These are phyloP conservation scores for Phengaris alcon DNA, from an alignment of 2,888 invertebrate genomes.

Conservation along the genomic window DNA sequence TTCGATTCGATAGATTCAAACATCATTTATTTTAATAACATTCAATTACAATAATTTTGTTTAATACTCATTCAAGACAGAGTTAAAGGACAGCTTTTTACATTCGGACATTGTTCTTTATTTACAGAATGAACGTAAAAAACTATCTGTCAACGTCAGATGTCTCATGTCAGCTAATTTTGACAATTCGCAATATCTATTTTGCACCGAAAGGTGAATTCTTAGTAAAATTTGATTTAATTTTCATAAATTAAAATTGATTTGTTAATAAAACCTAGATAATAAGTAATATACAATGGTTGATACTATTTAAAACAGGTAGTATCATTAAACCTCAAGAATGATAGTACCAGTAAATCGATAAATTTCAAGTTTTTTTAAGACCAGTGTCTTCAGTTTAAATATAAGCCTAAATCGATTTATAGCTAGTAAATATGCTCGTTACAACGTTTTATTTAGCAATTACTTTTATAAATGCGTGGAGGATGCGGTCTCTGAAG, in stretches of 20 bases:
- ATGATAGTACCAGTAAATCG: neutral
- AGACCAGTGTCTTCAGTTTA: neutral
- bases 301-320: neutral
- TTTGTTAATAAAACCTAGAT: neutral
- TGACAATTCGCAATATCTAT: neutral
- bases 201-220: neutral
- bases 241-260: neutral
- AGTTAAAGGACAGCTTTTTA: too few relatives aligned
- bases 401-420: neutral
- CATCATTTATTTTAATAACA: too few relatives aligned
- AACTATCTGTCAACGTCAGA: neutral
- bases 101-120: too few relatives aligned
- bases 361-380: neutral
- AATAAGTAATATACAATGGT: neutral
- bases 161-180: neutral
- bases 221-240: neutral
- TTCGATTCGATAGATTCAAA: too few relatives aligned
- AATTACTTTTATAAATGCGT: conserved; percentile 89
- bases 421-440: conserved; percentile 75
- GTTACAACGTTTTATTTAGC: conserved; percentile 90
- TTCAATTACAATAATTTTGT: too few relatives aligned
- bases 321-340: neutral
- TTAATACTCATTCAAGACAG: too few relatives aligned
- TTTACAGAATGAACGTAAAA: too few relatives aligned
- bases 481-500: conserved; percentile 85